phyloP scores from a whole-genome alignment of 2,888 invertebrate species.

The Aethes cnicana region DNA sequence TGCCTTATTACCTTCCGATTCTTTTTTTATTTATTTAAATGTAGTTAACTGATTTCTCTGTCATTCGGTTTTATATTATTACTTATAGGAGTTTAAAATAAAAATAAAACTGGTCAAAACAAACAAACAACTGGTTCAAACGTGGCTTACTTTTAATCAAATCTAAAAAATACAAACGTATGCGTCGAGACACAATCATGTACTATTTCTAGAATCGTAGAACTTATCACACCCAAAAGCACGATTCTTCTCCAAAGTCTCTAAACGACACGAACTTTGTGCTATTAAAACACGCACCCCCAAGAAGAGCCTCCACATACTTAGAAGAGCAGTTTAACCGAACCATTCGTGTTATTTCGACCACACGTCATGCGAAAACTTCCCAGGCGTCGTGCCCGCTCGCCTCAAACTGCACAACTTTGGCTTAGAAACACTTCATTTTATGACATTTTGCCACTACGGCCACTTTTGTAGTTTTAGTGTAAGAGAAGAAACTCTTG shows the following conservation, averaged over 20 bases:
- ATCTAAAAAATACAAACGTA: too few relatives aligned
- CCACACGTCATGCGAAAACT: conserved; percentile 33
- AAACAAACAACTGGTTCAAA: too few relatives aligned
- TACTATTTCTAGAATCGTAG: too few relatives aligned
- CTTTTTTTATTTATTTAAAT: too few relatives aligned
- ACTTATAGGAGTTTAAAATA: too few relatives aligned
- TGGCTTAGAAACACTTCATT: conserved; percentile 43
- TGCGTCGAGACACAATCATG: too few relatives aligned
- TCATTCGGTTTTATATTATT: neutral
- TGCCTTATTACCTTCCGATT: too few relatives aligned
- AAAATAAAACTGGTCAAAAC: too few relatives aligned
- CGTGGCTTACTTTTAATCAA: too few relatives aligned
- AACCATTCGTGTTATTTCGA: conserved; percentile 28
- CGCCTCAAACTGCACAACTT: conserved; percentile 33
- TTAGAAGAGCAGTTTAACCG: conserved; percentile 19
- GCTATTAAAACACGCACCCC: neutral
- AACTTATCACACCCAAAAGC: too few relatives aligned
- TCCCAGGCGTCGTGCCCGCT: conserved; percentile 13
- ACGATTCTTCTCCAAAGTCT: too few relatives aligned
- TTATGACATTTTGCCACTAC: conserved; percentile 34
- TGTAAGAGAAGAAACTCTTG: conserved; percentile 6
- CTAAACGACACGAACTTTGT: too few relatives aligned
- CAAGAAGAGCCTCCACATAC: conserved; percentile 1
- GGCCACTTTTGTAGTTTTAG: conserved; percentile 18
- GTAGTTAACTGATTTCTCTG: neutral